Percentiles rank a stretch among this genome's conserved stretches.
Conservation (phyloP, 2,113 vertebrate species). For the Chloropsis cyanopogon region DNA sequence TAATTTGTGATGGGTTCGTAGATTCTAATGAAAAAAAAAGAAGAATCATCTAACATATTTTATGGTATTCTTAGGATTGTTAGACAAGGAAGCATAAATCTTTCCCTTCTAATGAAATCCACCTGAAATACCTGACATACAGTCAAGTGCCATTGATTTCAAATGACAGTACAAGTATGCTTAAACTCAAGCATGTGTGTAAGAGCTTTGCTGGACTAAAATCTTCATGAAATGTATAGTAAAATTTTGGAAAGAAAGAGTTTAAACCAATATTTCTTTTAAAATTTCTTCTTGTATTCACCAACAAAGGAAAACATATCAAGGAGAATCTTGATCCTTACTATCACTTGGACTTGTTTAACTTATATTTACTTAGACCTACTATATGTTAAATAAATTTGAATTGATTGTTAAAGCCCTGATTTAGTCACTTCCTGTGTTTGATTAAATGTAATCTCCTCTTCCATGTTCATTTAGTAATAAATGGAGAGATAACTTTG, state of each 20-base stretch:
- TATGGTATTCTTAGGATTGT: neutral
- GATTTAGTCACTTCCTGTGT: neutral
- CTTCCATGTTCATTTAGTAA: neutral
- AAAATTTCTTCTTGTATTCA: neutral
- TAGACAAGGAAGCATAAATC: neutral
- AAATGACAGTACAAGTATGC: neutral
- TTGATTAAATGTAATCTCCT: neutral
- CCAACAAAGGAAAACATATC: neutral
- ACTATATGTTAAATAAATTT: neutral
- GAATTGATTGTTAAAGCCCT: neutral
- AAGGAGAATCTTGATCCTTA: neutral
- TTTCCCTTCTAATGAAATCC: constrained; percentile 1
- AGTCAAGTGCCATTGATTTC: neutral
- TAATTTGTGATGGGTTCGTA: neutral
- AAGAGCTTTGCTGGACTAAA: neutral
- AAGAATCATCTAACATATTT: neutral
- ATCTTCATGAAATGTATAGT: neutral
- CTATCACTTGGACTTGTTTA: neutral
- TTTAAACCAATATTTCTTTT: neutral
- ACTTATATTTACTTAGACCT: neutral
- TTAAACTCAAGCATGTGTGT: neutral
- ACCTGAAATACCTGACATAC: neutral
- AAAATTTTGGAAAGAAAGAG: neutral
- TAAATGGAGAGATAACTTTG: neutral
- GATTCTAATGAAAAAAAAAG: neutral